Evolutionary conservation across 2,888 invertebrate species (phyloP), one percentile per base, ranked within the genome.

Genomic region (Diabrotica balteata): DNA sequence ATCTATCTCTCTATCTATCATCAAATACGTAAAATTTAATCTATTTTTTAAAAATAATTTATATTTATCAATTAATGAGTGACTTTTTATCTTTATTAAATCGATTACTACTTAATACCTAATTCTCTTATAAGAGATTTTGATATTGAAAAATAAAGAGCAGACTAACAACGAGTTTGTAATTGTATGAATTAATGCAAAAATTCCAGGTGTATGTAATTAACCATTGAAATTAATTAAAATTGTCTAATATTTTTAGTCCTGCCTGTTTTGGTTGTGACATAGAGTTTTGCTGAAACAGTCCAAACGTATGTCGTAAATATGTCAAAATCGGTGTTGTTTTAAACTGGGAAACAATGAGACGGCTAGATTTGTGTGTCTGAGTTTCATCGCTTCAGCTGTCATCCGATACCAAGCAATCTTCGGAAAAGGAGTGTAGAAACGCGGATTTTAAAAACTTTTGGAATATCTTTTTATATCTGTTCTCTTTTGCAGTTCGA

Each of bases 261-360:
- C 75, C 77, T 77, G 78, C 76, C 76, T 75, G 77, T 17, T 58
- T 80, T 79, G 78, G 78, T 80, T 78, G 75, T 74, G 73, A 75
- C 67, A 76, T 74, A 73, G 73, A 75, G 63, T 65, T 59, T 65
- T 61, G 66, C 73, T 69, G 67, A 76, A 70, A 75, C 76, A 75
- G 77, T 78, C 77, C 79, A 78, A 78, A 75, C 79, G 79, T 77
- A 77, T 77, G 79, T 82, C 81, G 82, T 83, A 83, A 83, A 82
- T 82, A 81, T 82, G 82, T 83, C 82, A 83, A 83, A 83, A 83
- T 79, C 79, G 78, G 82, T 82, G 83, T 82, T 82, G 83, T 82
- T 83, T 82, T 82, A 79, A 83, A 83, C 81, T 82, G 80, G 80
- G 81, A 82, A 83, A 83, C 83, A 83, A 83, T 83, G 82, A 83